A percentile compares a stretch with the other conserved stretches of the same genome.
These are phyloP conservation scores for Ochotona curzoniae DNA, from an alignment of 2,113 vertebrate genomes.

Conservation along the genomic window DNA sequence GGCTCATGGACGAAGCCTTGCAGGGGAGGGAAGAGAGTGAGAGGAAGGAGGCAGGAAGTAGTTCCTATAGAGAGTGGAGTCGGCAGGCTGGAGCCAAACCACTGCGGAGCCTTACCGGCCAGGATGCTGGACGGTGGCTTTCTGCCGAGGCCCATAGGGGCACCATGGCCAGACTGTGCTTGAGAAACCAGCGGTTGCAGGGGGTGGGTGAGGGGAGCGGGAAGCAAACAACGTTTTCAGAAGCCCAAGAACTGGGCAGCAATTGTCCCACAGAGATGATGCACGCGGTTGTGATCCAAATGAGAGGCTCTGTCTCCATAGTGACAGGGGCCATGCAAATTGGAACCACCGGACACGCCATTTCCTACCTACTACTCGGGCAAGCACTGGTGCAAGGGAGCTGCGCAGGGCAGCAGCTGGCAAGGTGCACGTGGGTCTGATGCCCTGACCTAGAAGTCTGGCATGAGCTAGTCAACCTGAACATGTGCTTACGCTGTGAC, in stretches of 20 bases:
- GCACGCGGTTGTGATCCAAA: not conserved
- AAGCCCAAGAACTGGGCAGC: not conserved
- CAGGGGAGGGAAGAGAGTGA: not conserved
- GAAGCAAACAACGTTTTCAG: slow-evolving; percentile 12
- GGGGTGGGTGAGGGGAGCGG: not conserved
- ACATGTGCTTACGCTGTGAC: not conserved
- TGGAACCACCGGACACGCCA: not conserved
- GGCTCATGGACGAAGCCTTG: not conserved
- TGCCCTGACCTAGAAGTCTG: not conserved
- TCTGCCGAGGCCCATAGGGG: not conserved
- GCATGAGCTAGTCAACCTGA: not conserved
- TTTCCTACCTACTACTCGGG: not conserved
- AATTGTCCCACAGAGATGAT: not conserved
- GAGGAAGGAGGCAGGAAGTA: not conserved
- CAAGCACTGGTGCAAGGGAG: not conserved
- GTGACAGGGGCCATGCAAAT: not conserved
- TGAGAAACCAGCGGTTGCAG: not conserved
- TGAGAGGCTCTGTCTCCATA: not conserved
- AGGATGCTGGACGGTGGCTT: slow-evolving; percentile 8
- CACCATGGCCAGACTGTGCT: not conserved
- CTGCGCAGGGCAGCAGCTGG: not conserved
- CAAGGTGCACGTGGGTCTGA: rapidly evolving
- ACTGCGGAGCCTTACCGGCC: not conserved
- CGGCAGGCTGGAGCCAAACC: not conserved
- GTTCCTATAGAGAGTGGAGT: not conserved